Evolutionary conservation across 2,797 vertebrate genomes (phyloP).

Genomic region (Eospalax fontanierii): DNA sequence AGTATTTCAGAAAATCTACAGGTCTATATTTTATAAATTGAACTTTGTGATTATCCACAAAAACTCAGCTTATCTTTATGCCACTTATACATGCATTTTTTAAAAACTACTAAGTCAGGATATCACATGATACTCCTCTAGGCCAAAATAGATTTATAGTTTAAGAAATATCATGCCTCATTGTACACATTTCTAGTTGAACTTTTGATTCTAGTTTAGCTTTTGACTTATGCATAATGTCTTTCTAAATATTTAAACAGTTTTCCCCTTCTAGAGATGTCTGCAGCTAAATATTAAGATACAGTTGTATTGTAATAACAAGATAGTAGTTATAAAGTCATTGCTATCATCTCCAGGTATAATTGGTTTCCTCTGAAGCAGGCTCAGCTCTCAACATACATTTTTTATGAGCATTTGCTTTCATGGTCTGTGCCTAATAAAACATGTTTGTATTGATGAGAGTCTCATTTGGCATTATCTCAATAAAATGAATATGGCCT

Average conservation of each 20-base stretch:
- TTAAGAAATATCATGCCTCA: neutral
- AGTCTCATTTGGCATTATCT: neutral
- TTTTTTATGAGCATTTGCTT: slow-evolving; percentile 37
- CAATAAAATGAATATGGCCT: neutral
- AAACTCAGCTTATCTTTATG: neutral
- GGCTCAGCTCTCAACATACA: neutral
- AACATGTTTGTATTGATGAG: neutral
- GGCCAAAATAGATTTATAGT: neutral
- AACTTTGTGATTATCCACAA: neutral
- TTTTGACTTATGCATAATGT: slow-evolving; percentile 21
- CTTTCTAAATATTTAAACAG: slow-evolving; percentile 52
- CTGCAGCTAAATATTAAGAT: slow-evolving; percentile 49
- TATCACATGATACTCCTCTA: neutral
- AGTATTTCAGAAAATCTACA: neutral
- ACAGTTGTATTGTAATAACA: slow-evolving; percentile 19
- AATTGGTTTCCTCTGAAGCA: neutral
- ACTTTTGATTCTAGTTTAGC: neutral
- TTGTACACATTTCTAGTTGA: neutral
- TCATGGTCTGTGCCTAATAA: neutral
- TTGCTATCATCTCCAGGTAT: neutral
- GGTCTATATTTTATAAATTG: no score
- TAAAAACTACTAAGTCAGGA: neutral
- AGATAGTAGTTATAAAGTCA: neutral
- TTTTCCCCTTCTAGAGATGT: neutral
- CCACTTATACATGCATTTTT: neutral